These are phyloP conservation scores for Sitophilus oryzae DNA, from an alignment of 1,140 invertebrate species.

Conservation along the genomic window DNA sequence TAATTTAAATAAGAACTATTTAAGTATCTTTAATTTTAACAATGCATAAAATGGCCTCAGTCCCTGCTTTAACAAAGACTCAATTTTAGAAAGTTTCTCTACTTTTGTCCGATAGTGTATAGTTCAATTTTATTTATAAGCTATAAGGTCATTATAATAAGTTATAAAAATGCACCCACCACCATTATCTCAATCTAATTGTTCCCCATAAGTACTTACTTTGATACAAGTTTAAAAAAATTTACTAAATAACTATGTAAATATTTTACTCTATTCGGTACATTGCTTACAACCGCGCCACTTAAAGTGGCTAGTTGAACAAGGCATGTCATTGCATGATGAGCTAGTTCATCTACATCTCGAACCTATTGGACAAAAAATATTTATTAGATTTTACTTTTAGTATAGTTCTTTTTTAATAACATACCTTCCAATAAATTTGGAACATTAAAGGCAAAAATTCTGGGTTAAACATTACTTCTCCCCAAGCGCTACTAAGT, in stretches of 20 bases:
- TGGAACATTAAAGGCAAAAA: slow-evolving; percentile 75
- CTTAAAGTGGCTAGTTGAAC: slow-evolving; percentile 75
- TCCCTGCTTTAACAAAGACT: too few species aligned
- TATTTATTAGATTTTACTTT: background rate
- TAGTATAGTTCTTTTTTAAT: too few species aligned
- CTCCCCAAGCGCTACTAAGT: slow-evolving; percentile 61
- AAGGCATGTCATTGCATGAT: slow-evolving; percentile 72
- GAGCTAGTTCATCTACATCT: slow-evolving; percentile 63
- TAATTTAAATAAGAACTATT: too few species aligned
- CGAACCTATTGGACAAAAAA: slow-evolving; percentile 39
- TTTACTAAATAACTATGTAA: slow-evolving; percentile 63
- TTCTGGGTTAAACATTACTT: slow-evolving; percentile 67
- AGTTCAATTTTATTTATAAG: too few species aligned
- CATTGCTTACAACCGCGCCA: slow-evolving; percentile 57
- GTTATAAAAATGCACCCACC: too few species aligned
- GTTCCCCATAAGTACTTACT: slow-evolving; percentile 34
- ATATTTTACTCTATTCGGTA: slow-evolving; percentile 61
- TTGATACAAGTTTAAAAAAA: slow-evolving; percentile 61
- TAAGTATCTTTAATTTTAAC: too few species aligned
- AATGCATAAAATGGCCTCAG: too few species aligned
- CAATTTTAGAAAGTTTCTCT: too few species aligned
- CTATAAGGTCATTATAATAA: too few species aligned
- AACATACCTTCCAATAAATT: slow-evolving; percentile 69
- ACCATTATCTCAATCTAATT: too few species aligned
- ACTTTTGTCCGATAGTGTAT: too few species aligned